Evolutionary conservation across 2,113 vertebrate species (phyloP), one percentile per base, ranked within the genome.

Genomic region (Martes martes): DNA sequence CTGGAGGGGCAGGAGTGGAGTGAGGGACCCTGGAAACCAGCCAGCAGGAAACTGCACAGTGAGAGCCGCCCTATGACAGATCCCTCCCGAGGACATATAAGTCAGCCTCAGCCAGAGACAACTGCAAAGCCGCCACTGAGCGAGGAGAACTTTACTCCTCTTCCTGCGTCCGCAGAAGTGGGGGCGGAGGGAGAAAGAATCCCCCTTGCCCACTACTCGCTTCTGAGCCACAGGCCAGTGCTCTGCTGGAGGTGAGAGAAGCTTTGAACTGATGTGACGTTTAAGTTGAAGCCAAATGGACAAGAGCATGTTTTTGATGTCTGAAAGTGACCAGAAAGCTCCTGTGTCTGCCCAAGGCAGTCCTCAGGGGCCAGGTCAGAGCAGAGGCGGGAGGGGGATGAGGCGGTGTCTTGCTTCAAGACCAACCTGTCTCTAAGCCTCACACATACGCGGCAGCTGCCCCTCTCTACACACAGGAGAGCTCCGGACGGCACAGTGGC

Each of bases 281-380:
- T 91, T 80, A 84, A 84, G 76, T 95, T 94, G 88, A 92, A 96
- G 88, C 81, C 57, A 63, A 95, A 95, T 81, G 47, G 67, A 79
- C 42, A 65, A 55, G 63, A 81, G 63, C 92, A 2, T 65, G 65
- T 93, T 92, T 85, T 85, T 74, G 84, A 21, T 55, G 71, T 45
- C 92, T 96, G 52, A 36, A 94, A 85, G 23, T 85, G 50, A 91
- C 89, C 92, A 85, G 57, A 96, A 94, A 91, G 50, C 93, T 84
- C n/a, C 83, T 96, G 50, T 76, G 80, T 85, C 91, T 88, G 88
- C 31, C 79, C 55, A 74, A 79, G 79, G 28, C n/a, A n/a, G 42
- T 91, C 89, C 78, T 97, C 61, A 7, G 74, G 61, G 67, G 65
- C 26, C 57, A 59, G 57, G 67, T 82, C 45, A 50, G 85, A 88